Percentiles rank a stretch among this genome's conserved stretches.
Evolutionary conservation across 2,888 invertebrate genomes (phyloP).

Genomic region (Polydrusus cervinus): DNA sequence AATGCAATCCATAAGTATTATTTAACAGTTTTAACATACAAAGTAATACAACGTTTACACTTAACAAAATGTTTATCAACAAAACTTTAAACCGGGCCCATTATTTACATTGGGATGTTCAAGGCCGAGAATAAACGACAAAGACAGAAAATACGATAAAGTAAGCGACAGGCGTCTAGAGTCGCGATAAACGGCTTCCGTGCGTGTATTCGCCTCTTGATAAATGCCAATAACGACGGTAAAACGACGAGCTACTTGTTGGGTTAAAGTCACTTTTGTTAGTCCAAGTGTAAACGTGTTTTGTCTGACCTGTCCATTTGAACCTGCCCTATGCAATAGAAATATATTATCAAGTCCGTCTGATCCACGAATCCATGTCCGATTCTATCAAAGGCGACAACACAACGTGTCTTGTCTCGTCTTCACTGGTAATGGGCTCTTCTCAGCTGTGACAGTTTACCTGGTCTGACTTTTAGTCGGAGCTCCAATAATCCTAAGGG

Average conservation of each 20-base stretch:
- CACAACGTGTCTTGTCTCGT: too few relatives aligned
- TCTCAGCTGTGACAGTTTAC: too few relatives aligned
- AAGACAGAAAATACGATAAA: conserved; percentile 48
- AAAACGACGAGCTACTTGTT: conserved; percentile 53
- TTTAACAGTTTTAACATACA: neutral
- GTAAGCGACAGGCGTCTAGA: conserved; percentile 52
- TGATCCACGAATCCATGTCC: too few relatives aligned
- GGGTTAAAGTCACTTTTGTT: conserved; percentile 29
- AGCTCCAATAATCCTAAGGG: too few relatives aligned
- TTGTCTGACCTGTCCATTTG: too few relatives aligned
- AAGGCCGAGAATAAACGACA: conserved; percentile 45
- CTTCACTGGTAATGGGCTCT: too few relatives aligned
- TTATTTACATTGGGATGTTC: conserved; percentile 29
- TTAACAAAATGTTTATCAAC: conserved; percentile 16
- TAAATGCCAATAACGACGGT: conserved; percentile 53
- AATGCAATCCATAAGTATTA: too few relatives aligned
- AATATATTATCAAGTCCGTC: too few relatives aligned
- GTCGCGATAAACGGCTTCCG: conserved; percentile 54
- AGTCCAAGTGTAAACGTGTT: conserved; percentile 28
- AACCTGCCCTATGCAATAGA: too few relatives aligned
- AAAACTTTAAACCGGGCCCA: conserved; percentile 6
- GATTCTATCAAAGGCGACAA: too few relatives aligned
- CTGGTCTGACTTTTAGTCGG: too few relatives aligned
- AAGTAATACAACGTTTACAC: conserved; percentile 4
- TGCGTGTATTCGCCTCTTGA: conserved; percentile 54